phyloP scores from a whole-genome alignment of 92 coral and sea anemone genomes.

The Epizoanthus fatuus region DNA sequence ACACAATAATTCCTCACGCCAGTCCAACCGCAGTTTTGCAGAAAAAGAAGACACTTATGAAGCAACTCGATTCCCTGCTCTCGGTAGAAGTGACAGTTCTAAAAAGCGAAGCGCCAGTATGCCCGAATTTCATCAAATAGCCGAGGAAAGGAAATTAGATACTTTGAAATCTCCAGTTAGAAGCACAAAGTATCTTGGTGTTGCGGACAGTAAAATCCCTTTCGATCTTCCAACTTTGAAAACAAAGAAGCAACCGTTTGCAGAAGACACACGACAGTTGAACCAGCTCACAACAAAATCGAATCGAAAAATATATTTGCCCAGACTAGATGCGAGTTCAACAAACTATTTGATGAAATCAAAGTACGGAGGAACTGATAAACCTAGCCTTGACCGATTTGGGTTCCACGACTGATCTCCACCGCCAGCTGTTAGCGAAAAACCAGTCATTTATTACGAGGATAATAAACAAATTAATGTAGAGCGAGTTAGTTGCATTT shows the following conservation, averaged over 20 bases:
- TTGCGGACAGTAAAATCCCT: not conserved
- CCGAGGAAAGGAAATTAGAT: not conserved
- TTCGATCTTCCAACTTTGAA: constrained; percentile 10
- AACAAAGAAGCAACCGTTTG: not conserved
- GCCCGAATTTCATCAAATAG: constrained; percentile 30
- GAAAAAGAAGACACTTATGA: not conserved
- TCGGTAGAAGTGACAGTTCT: not conserved
- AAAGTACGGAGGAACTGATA: not conserved
- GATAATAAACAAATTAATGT: too few species aligned
- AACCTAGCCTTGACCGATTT: not conserved
- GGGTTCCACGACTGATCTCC: not conserved
- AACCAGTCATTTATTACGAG: too few species aligned
- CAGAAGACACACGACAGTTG: not conserved
- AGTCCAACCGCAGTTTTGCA: not conserved
- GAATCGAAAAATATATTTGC: constrained; percentile 43
- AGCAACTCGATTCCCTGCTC: not conserved
- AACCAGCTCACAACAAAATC: constrained; percentile 37
- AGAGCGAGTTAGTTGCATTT: not conserved
- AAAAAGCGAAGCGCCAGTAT: constrained; percentile 20
- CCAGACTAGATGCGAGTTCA: not conserved
- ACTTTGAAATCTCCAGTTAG: not conserved
- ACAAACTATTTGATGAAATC: not conserved
- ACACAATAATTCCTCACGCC: not conserved
- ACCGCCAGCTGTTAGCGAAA: not conserved
- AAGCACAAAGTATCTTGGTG: not conserved